Base-by-base conservation (phyloP, 2,888 invertebrate genomes). In the Theodoxus fluviatilis region DNA sequence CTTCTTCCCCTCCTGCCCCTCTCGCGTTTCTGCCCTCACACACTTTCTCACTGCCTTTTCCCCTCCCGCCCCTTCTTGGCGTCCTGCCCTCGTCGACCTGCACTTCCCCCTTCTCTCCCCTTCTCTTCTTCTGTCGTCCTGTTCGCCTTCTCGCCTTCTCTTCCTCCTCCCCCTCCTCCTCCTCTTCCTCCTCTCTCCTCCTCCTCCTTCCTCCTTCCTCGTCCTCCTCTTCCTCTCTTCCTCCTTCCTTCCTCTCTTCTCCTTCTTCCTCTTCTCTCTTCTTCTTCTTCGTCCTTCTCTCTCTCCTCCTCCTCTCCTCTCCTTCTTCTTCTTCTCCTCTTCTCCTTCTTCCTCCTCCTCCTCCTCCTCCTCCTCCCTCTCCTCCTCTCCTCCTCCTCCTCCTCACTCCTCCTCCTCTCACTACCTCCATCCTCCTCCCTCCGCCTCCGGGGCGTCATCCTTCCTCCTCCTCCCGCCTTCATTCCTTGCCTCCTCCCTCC, bases 231-330 rank as follows among this genome's bases (percentile, higher is more conserved):
- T 37, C n/a, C 59, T 33, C 59, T 33, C 59, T 33, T 28, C 18
- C 40, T 67, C 35, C 52, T 52, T 49, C 52, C 52, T 52, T 67
- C 52, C 35, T 52, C 37, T 49, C 18, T 49, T 49, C 66, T 49
- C 66, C 33, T 49, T 66, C 66, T 49, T 49, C 49, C 66, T 31
- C 66, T 66, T 33, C 33, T 49, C 49, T 49, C 33, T 49, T 49
- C 66, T 49, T 49, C 49, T 49, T 18, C 66, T 49, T 49, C 33
- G 47, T 33, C 66, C 33, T 49, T 49, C 66, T 31, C 66, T 49
- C 66, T 49, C 66, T 1, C 49, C 18, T 59, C 12, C 28, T 28
- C 31, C 33, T 33, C 3, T 28, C 28, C 12, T 3, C 59, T 59
- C 59, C 33, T 28, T 25, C 33, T 31, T 59, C 31, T 3, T 22